Conservation (phyloP, 2,113 vertebrate species). For the Hylia prasina region DNA sequence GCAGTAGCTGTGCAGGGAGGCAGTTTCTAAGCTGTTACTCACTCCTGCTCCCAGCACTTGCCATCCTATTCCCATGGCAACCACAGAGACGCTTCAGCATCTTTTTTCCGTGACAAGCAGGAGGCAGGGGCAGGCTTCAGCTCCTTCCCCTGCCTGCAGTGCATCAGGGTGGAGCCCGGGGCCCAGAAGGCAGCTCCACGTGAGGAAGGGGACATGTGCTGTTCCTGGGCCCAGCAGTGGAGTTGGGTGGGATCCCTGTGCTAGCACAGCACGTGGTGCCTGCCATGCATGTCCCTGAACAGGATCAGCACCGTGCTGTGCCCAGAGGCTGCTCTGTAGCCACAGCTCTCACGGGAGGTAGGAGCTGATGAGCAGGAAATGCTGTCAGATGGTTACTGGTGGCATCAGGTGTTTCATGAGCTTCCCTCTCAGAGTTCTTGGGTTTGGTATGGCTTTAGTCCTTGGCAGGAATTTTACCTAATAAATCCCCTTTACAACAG, state of each 20-base stretch:
- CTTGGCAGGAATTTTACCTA: not conserved
- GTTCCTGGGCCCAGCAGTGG: not conserved
- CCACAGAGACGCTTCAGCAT: not conserved
- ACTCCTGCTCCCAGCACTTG: not conserved
- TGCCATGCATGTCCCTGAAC: accelerated
- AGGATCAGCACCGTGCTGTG: not conserved
- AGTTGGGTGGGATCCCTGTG: not conserved
- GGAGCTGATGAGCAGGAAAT: not conserved
- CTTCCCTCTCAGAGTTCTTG: not conserved
- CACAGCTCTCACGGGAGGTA: not conserved
- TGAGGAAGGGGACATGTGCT: not conserved
- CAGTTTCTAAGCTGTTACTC: not conserved
- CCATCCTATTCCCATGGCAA: not conserved
- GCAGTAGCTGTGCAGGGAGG: not conserved
- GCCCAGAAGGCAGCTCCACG: not conserved
- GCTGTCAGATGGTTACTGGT: accelerated
- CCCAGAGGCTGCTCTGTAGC: not conserved
- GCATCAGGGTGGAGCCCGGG: not conserved
- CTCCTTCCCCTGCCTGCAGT: not conserved
- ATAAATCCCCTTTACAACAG: not conserved
- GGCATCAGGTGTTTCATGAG: not conserved
- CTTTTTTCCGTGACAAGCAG: not conserved
- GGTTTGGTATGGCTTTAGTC: not conserved
- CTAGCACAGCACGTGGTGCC: no score
- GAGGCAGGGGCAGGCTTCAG: not conserved